Conservation (phyloP, 2,797 vertebrate species). For the Dryobates pubescens region DNA sequence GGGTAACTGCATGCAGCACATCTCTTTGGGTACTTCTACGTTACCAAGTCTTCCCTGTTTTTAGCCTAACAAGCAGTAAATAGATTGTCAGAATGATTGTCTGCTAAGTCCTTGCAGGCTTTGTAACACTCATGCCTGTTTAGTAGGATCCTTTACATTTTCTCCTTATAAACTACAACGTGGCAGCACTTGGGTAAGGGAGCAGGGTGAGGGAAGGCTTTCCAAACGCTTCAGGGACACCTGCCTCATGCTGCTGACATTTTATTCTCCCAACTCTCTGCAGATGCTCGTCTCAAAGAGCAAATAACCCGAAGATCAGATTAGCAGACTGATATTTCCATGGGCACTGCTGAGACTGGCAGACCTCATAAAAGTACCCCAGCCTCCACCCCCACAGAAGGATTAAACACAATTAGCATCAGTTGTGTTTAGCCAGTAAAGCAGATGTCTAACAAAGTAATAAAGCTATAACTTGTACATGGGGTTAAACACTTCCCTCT, state of each 20-base stretch:
- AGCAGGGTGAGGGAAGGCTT: background rate
- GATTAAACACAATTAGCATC: slow-evolving; percentile 65
- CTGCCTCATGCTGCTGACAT: background rate
- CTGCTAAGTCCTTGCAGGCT: background rate
- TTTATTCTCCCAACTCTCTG: background rate
- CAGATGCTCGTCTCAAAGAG: slow-evolving; percentile 26
- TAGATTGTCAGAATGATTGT: too few relatives aligned
- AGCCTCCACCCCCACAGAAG: background rate
- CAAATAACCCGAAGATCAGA: slow-evolving; percentile 28
- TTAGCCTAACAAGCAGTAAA: background rate
- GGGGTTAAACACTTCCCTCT: background rate
- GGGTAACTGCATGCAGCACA: background rate
- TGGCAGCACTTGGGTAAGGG: background rate
- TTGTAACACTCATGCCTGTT: background rate
- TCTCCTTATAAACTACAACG: background rate
- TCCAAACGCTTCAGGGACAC: background rate
- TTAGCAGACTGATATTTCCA: slow-evolving; percentile 23
- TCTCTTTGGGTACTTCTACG: background rate
- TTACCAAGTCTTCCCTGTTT: background rate
- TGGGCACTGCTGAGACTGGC: background rate
- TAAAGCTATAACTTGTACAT: slow-evolving; percentile 28
- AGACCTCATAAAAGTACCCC: slow-evolving; percentile 32
- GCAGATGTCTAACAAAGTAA: slow-evolving; percentile 52
- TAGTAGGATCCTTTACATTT: background rate
- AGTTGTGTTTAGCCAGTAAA: slow-evolving; percentile 13